Evolutionary conservation across 2,797 vertebrate species (phyloP).

Genomic region (Peromyscus attwateri): DNA sequence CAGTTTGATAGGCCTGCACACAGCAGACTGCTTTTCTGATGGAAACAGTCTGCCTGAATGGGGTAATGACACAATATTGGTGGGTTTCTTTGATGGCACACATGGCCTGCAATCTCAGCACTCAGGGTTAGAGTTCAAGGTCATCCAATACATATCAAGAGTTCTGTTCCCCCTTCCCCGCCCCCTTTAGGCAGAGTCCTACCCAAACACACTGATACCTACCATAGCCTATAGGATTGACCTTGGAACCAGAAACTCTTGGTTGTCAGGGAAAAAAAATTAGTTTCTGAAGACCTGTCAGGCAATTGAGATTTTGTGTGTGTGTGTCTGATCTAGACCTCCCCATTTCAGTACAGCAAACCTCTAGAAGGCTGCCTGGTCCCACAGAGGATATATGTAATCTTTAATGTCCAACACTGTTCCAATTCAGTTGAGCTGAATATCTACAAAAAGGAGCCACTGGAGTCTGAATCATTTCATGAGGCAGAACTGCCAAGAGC

Average conservation of each 20-base stretch:
- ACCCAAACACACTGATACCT: neutral
- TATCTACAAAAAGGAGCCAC: neutral
- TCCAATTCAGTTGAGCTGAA: constrained; percentile 24
- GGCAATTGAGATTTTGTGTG: neutral
- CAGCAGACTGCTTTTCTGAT: neutral
- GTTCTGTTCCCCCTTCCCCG: neutral
- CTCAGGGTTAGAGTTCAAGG: neutral
- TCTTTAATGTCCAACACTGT: neutral
- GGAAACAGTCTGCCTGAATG: neutral
- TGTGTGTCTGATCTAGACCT: neutral
- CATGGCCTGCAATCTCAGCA: neutral
- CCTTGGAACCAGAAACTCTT: constrained; percentile 13
- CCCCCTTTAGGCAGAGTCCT: neutral
- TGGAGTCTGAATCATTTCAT: neutral
- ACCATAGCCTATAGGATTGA: neutral
- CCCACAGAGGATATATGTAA: neutral
- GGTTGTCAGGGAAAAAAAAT: neutral
- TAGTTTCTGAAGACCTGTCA: neutral
- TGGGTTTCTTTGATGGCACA: neutral
- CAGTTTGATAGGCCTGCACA: neutral
- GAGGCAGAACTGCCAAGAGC: neutral
- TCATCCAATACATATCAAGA: neutral
- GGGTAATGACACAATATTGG: neutral
- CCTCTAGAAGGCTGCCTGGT: constrained; percentile 30
- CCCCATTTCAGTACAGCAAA: neutral